Percentiles rank a stretch among this genome's conserved stretches.
Evolutionary conservation across 2,888 invertebrate species (phyloP).

Genomic region (Scaptomyza caliginosa): DNA sequence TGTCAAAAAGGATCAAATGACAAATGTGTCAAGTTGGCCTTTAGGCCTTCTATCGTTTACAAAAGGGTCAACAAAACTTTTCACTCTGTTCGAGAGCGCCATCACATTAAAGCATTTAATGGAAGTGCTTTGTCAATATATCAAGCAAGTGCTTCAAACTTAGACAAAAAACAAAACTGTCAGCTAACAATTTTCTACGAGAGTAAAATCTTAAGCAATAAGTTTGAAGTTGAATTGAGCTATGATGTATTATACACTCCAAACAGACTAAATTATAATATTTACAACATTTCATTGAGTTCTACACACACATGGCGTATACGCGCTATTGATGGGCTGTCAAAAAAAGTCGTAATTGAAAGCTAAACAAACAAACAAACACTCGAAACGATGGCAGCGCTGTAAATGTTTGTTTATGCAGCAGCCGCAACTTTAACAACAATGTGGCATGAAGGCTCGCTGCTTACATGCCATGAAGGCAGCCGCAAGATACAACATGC

Average conservation of each 20-base stretch:
- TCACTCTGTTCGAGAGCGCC: conserved; percentile 8
- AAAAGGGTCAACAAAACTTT: neutral
- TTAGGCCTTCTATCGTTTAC: conserved; percentile 10
- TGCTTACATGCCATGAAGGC: conserved; percentile 43
- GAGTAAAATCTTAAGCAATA: conserved; percentile 10
- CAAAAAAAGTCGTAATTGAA: conserved; percentile 51
- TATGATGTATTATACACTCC: conserved; percentile 29
- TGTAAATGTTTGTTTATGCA: conserved; percentile 31
- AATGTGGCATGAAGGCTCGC: conserved; percentile 20
- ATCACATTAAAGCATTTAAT: neutral
- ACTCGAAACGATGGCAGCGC: conserved; percentile 18
- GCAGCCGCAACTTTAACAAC: conserved; percentile 8
- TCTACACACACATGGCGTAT: conserved; percentile 35
- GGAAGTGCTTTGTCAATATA: conserved; percentile 55
- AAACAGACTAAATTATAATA: conserved; percentile 8
- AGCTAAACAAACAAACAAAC: conserved; percentile 50
- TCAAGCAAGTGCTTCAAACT: conserved; percentile 12
- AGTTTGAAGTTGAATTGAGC: conserved; percentile 1
- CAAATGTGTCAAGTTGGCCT: conserved; percentile 51
- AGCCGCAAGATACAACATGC: conserved; percentile 36
- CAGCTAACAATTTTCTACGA: conserved; percentile 1
- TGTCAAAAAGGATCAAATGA: conserved; percentile 57
- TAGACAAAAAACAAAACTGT: conserved; percentile 5
- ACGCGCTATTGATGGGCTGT: conserved; percentile 66
- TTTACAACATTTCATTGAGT: conserved; percentile 40